Evolutionary conservation across 2,888 invertebrate genomes (phyloP), one percentile per base, ranked within the genome.

Genomic region (Dyspetes luteomarginatus): DNA sequence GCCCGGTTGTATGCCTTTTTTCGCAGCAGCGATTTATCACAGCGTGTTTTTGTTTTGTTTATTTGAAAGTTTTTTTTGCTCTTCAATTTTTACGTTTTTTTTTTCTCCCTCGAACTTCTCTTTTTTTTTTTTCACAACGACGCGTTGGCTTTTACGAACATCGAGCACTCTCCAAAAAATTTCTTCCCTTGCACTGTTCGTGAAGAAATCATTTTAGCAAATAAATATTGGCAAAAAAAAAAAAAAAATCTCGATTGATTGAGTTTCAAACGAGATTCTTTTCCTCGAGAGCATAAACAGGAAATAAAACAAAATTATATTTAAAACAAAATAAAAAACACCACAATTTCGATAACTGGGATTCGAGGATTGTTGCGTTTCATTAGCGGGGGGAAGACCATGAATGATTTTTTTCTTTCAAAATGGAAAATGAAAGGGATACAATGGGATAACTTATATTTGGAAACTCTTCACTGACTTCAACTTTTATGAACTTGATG

Each of bases 21-120:
- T 81, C 81, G 83, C 84, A 58, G 45, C 48, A 58, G 82, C 83
- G 76, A 82, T 82, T 85, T 84, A 85, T 85, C 84, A 84, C 84
- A 85, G 84, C 79, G 73, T 83, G n/a, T 60, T 48, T 72, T 58
- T 36, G 30, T 48, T 67, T 48, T 36, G 22, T 58, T 45, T 24
- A 7, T 43, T 60, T 64, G 24, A 15, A 52, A 30, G 74, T 62
- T 45, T 41, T 80, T 71, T 68, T 62, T 48, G 12, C 52, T 48
- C 24, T 9, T 24, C 52, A 17, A 60, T 22, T 73, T 26, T 43
- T 43, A 43, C 36, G n/a, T 41, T 48, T 26, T 50, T 45, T 48
- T 26, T 41, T 24, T 58, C 52, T 36, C 30, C 5, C 69, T 72
- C 41, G 17, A n/a, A 36, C 12, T 36, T 17, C 45, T 2, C n/a